Conservation (phyloP, 2,113 vertebrate genomes). For the Sander vitreus region DNA sequence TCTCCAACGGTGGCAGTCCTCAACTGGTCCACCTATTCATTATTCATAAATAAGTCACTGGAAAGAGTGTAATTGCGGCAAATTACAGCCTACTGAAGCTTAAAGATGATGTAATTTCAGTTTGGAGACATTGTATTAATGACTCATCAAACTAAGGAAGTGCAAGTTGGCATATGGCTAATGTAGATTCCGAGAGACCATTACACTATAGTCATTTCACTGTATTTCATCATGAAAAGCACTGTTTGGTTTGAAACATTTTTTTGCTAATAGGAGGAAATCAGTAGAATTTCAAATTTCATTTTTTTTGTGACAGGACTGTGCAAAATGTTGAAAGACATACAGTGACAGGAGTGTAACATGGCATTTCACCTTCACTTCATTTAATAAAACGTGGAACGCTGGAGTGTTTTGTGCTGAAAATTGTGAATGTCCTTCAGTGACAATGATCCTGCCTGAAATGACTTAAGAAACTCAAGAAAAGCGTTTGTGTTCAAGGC, state of each 20-base stretch:
- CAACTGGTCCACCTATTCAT: constrained; percentile 61
- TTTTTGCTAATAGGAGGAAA: constrained; percentile 32
- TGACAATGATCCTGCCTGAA: constrained; percentile 27
- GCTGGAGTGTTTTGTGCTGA: neutral
- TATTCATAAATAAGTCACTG: constrained; percentile 62
- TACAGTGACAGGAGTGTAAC: constrained; percentile 10
- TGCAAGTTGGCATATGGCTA: constrained; percentile 54
- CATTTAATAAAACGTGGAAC: constrained; percentile 23
- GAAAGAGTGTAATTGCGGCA: constrained; percentile 56
- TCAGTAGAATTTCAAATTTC: constrained; percentile 30
- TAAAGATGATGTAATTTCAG: constrained; percentile 60
- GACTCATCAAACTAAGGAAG: constrained; percentile 62
- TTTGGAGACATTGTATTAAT: constrained; percentile 63
- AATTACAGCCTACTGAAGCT: constrained; percentile 63
- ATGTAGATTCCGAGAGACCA: constrained; percentile 57
- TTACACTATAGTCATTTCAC: constrained; percentile 65
- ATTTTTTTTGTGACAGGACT: constrained; percentile 29
- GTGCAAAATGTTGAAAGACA: constrained; percentile 44
- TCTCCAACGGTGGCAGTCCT: constrained; percentile 50
- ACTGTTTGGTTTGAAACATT: constrained; percentile 26
- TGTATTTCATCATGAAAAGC: constrained; percentile 69
- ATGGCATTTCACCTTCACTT: constrained; percentile 11
- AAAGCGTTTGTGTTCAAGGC: constrained; percentile 27
- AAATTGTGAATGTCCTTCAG: constrained; percentile 34
- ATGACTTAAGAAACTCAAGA: constrained; percentile 29